Conservation (phyloP, 1,140 invertebrate species). For the Octopus sinensis region DNA sequence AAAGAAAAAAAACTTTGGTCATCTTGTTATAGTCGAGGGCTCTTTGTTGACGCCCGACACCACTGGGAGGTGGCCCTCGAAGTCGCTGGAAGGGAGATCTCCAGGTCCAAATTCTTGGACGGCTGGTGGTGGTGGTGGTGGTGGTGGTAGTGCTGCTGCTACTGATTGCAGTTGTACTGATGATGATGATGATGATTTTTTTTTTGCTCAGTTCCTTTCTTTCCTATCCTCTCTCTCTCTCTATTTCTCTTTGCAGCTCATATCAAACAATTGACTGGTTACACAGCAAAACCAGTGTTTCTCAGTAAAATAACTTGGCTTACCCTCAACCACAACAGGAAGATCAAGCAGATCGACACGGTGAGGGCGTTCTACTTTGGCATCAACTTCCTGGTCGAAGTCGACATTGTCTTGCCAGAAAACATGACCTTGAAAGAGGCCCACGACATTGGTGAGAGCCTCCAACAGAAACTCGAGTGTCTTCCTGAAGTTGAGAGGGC, state of each 20-base stretch:
- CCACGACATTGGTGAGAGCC: slow-evolving; percentile 57
- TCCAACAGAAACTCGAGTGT: slow-evolving; percentile 57
- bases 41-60: too few species aligned
- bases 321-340: slow-evolving; percentile 52
- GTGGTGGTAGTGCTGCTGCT: too few species aligned
- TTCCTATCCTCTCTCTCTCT: neutral
- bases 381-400: slow-evolving; percentile 53
- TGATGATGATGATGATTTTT: too few species aligned
- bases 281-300: slow-evolving; percentile 51
- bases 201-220: too few species aligned
- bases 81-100: too few species aligned
- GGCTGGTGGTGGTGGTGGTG: too few species aligned
- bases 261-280: slow-evolving; percentile 50
- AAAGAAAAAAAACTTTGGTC: too few species aligned
- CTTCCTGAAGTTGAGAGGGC: slow-evolving; percentile 58
- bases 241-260: slow-evolving; percentile 39
- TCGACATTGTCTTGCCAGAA: slow-evolving; percentile 54
- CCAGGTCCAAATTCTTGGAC: too few species aligned
- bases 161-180: too few species aligned
- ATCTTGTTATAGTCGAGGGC: too few species aligned
- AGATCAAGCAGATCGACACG: slow-evolving; percentile 58
- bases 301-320: slow-evolving; percentile 54
- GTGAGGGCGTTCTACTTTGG: slow-evolving; percentile 61
- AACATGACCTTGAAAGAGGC: slow-evolving; percentile 55
- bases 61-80: too few species aligned